Conservation (phyloP, 2,888 invertebrate species). For the Tholera decimalis region DNA sequence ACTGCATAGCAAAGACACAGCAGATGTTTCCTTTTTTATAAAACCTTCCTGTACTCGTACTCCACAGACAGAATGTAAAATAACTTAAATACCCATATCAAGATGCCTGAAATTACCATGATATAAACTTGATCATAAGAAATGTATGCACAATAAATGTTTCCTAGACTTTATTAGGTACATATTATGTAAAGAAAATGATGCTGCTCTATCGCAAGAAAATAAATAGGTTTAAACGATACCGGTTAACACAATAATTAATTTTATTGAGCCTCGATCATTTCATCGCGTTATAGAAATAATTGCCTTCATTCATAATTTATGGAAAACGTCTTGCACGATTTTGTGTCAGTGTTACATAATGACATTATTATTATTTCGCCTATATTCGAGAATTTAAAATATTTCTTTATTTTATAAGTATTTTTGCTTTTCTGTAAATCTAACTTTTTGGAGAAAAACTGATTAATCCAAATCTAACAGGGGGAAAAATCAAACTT, state of each 20-base stretch:
- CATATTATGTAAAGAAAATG: too few species aligned
- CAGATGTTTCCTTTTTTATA: neutral
- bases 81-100: neutral
- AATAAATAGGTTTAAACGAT: conserved; percentile 5
- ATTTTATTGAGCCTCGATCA: neutral
- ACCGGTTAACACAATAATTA: neutral
- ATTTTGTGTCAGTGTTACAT: conserved; percentile 1
- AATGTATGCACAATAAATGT: neutral
- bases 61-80: conserved; percentile 1
- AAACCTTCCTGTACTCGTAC: neutral
- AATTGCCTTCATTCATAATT: conserved; percentile 11
- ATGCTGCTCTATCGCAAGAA: neutral
- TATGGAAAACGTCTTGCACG: conserved; percentile 7
- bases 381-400: too few species aligned
- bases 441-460: too few species aligned
- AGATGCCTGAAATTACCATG: neutral
- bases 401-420: too few species aligned
- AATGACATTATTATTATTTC: neutral
- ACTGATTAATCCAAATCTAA: too few species aligned
- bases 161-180: neutral
- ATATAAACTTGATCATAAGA: neutral
- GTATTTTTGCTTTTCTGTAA: too few species aligned
- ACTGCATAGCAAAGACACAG: neutral
- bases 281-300: conserved; percentile 5
- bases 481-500: too few species aligned